Evolutionary conservation across 2,113 vertebrate genomes (phyloP).

Genomic region (Malurus elegans): DNA sequence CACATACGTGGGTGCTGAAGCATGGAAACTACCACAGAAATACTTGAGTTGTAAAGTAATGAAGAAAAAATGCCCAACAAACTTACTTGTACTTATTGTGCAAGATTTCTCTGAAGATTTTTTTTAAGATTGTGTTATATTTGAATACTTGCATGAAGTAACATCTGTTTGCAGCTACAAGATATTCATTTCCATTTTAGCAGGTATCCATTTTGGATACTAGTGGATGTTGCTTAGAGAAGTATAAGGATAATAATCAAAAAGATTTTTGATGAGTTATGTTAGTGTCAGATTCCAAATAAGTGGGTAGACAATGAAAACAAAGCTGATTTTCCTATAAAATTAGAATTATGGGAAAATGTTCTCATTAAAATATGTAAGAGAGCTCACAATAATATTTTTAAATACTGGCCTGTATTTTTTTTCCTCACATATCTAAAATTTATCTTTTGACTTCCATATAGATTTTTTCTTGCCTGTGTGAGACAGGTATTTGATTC

Average conservation of each 20-base stretch:
- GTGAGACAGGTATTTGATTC: not conserved
- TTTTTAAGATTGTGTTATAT: not conserved
- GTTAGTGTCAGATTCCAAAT: not conserved
- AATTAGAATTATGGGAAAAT: not conserved
- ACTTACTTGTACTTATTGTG: not conserved
- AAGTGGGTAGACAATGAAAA: not conserved
- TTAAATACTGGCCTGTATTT: not conserved
- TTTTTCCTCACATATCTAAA: not conserved
- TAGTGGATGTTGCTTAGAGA: not conserved
- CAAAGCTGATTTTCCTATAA: not conserved
- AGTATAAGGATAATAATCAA: not conserved
- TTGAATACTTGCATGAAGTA: conserved; percentile 17
- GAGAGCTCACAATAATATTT: not conserved
- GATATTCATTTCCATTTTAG: conserved; percentile 44
- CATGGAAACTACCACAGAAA: not conserved
- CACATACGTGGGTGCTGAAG: not conserved
- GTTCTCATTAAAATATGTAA: not conserved
- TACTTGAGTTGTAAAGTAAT: not conserved
- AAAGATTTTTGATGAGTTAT: not conserved
- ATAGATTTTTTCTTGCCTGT: not conserved
- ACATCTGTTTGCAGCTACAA: not conserved
- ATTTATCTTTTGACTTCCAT: not conserved
- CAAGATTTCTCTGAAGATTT: not conserved
- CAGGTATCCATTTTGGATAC: not conserved
- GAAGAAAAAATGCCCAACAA: not conserved